Conservation (phyloP, 2,888 invertebrate genomes). For the Drosophila neoperkinsi region DNA sequence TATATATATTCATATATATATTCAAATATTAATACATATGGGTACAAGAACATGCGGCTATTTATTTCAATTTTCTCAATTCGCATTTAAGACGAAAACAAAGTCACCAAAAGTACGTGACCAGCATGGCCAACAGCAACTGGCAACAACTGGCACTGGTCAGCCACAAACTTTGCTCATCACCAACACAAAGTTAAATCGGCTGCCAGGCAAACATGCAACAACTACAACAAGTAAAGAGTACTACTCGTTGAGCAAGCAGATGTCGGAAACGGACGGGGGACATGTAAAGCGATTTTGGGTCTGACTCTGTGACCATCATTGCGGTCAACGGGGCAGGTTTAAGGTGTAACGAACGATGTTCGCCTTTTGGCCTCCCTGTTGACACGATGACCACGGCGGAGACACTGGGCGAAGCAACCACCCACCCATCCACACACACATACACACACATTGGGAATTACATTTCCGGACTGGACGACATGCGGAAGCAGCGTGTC, state of each 20-base stretch:
- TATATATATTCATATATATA: background rate
- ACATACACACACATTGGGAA: conserved; percentile 23
- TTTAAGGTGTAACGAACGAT: conserved; percentile 76
- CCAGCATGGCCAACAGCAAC: conserved; percentile 54
- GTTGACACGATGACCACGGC: conserved; percentile 66
- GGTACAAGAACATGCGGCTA: conserved; percentile 52
- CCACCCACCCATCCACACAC: conserved; percentile 25
- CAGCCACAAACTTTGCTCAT: conserved; percentile 77
- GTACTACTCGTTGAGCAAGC: background rate
- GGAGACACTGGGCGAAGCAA: conserved; percentile 39
- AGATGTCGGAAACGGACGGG: background rate
- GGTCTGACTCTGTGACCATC: conserved; percentile 74
- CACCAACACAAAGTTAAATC: conserved; percentile 49
- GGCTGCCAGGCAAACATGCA: conserved; percentile 20
- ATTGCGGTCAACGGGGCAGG: conserved; percentile 71
- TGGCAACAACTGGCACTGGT: conserved; percentile 58
- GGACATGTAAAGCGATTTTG: conserved; percentile 65
- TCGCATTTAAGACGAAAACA: conserved; percentile 80
- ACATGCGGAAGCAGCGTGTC: conserved; percentile 70
- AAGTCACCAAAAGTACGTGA: conserved; percentile 77
- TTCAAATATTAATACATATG: background rate
- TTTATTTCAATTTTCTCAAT: conserved; percentile 79
- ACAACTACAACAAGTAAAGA: conserved; percentile 7
- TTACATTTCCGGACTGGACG: conserved; percentile 74
- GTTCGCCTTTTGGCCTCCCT: conserved; percentile 68